These are phyloP conservation scores for Tenebrosternarchus preto DNA, from an alignment of 2,113 vertebrate species.

Conservation along the genomic window DNA sequence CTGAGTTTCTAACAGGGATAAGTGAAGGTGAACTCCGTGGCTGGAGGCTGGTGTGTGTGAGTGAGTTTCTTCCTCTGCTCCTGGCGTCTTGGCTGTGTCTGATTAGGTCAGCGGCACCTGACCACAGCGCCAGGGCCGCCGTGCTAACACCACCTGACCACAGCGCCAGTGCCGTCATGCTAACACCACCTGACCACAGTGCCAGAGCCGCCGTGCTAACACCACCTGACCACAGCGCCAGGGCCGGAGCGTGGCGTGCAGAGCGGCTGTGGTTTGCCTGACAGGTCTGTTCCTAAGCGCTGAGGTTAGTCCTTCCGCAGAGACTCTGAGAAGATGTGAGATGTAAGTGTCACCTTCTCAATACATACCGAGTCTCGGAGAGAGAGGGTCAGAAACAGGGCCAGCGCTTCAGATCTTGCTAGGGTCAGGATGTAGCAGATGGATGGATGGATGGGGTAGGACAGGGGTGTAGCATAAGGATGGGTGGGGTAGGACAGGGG, in stretches of 20 bases:
- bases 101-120: too few relatives aligned
- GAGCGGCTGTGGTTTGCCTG: conserved; percentile 14
- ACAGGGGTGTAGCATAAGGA: too few relatives aligned
- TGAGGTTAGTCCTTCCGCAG: neutral
- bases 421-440: too few relatives aligned
- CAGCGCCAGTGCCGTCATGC: conserved; percentile 56
- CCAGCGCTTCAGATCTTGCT: neutral
- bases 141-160: too few relatives aligned
- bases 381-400: neutral
- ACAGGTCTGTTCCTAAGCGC: too few relatives aligned
- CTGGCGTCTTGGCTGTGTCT: conserved; percentile 19
- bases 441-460: too few relatives aligned
- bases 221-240: conserved; percentile 65
- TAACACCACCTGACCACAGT: conserved; percentile 68
- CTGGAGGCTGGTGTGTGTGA: conserved; percentile 45
- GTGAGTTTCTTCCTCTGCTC: conserved; percentile 60
- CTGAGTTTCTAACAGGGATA: conserved; percentile 11
- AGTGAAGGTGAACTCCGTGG: conserved; percentile 15
- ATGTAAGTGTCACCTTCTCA: neutral
- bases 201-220: too few relatives aligned
- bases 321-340: neutral
- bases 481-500: too few relatives aligned
- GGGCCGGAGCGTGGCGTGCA: neutral
- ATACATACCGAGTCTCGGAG: conserved; percentile 1
- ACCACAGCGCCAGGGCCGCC: conserved; percentile 60